Percentiles rank a stretch among this genome's conserved stretches.
These are phyloP conservation scores for Macrobrachium nipponense DNA, from an alignment of 1,140 invertebrate genomes.

Conservation along the genomic window DNA sequence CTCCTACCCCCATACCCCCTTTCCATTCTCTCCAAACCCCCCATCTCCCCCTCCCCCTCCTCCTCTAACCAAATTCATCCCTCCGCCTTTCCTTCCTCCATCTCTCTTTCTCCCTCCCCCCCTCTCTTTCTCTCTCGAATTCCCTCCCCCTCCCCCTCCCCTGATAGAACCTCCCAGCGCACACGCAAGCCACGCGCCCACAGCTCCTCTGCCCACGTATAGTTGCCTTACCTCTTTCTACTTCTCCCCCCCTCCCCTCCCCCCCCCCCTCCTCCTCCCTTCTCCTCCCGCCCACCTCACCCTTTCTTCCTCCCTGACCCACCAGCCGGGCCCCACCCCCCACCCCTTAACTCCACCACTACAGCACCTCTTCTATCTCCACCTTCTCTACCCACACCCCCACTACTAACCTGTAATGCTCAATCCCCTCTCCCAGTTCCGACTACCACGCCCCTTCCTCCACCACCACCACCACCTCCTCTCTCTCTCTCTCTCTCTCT, in stretches of 20 bases:
- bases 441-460: conserved; percentile 1
- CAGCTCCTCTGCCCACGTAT: not conserved
- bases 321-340: not conserved
- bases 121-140: not conserved
- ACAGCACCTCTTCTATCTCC: not conserved
- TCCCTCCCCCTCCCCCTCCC: not conserved
- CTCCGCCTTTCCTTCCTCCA: not conserved
- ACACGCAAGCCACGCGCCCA: not conserved
- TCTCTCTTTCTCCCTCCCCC: not conserved
- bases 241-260: not conserved
- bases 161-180: not conserved
- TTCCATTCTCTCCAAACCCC: not conserved
- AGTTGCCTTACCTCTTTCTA: not conserved
- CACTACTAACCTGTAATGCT: not conserved
- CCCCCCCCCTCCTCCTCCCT: not conserved
- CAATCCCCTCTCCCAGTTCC: not conserved
- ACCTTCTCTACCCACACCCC: not conserved
- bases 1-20: not conserved
- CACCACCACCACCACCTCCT: not conserved
- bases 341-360: not conserved
- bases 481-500: conserved; percentile 3
- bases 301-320: not conserved
- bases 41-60: too few relatives aligned
- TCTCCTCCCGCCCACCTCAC: not conserved
- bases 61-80: too few relatives aligned